Conservation (phyloP, 2,113 vertebrate genomes). For the Clupea harengus region DNA sequence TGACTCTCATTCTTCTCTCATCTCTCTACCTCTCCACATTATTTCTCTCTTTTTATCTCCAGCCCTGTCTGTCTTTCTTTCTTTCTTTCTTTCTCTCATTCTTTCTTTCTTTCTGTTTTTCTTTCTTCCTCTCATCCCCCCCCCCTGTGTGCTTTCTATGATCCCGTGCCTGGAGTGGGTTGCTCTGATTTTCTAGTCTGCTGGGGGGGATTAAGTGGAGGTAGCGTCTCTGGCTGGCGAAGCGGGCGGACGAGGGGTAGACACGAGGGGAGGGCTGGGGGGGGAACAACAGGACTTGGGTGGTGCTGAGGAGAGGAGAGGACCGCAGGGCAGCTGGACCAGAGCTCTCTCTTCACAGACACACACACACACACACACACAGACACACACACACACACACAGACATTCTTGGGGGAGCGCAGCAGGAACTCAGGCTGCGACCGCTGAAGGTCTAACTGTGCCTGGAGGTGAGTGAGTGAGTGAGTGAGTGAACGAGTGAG, state of each 20-base stretch:
- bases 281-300: slow-evolving; percentile 35
- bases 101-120: not conserved
- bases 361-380: not conserved
- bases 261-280: slow-evolving; percentile 18
- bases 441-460: slow-evolving; percentile 9
- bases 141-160: not conserved
- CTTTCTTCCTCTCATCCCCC: not conserved
- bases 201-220: slow-evolving; percentile 45
- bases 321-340: slow-evolving; percentile 1
- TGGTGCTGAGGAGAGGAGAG: slow-evolving; percentile 32
- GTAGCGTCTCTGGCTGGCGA: slow-evolving; percentile 36
- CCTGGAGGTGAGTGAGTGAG: slow-evolving; percentile 26
- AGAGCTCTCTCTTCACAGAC: not conserved
- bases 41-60: slow-evolving; percentile 7
- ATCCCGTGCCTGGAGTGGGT: slow-evolving; percentile 27
- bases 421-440: not conserved
- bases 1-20: not conserved
- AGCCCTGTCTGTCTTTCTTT: not conserved
- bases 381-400: not conserved
- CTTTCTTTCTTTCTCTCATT: slow-evolving; percentile 10
- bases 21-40: not conserved
- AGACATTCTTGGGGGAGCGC: not conserved
- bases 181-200: slow-evolving; percentile 41
- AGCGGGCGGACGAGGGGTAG: not conserved
- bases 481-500: not conserved